Base-by-base conservation (phyloP, 2,113 vertebrate genomes). In the Epinephelus cyanopodus region DNA sequence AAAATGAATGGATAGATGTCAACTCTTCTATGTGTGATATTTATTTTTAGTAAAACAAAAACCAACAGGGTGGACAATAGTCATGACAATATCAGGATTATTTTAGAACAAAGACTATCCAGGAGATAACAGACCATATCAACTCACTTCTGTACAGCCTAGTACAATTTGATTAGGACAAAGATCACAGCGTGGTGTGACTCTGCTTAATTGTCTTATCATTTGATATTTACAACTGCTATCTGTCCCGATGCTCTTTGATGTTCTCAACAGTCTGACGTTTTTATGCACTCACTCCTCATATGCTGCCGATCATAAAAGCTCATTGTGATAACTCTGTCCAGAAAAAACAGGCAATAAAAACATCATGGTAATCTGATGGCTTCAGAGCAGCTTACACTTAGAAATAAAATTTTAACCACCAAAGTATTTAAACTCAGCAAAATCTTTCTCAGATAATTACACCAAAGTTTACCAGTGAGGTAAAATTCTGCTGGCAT, bases 201-300 rank as follows among this genome's bases (percentile, higher is more conserved):
- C 52, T 27, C n/a, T 47, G 29, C 14, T 61, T 42, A 63, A 17
- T 29, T 13, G 7, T 27, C 3, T 53, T 47, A 79, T 27, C 3
- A 4, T 23, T 25, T 45, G 67, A 8, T 29, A 57, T 65, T 83
- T 29, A 72, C 27, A 66, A 14, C 68, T 60, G 60, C 42, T 25
- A 69, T 48, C 17, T 42, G 21, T 5, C 13, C 12, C 13, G 6
- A 27, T 19, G n/a, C 4, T 5, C 10, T 54, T 19, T 21, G 25
- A 58, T 50, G n/a, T 21, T 17, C 5, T 2, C 3, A 39, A 15
- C 65, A 47, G 37, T 3, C 17, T 29, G 14, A 29, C 11, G 4
- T n/a, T 52, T 39, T 58, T 29, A 73, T 62, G 3, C 12, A 23
- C 4, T 52, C 27, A 6, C 19, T 6, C 10, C n/a, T 65, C 27